Percentiles rank a stretch among this genome's conserved stretches.
Evolutionary conservation across 2,797 vertebrate species (phyloP).

Genomic region (Falco columbarius): DNA sequence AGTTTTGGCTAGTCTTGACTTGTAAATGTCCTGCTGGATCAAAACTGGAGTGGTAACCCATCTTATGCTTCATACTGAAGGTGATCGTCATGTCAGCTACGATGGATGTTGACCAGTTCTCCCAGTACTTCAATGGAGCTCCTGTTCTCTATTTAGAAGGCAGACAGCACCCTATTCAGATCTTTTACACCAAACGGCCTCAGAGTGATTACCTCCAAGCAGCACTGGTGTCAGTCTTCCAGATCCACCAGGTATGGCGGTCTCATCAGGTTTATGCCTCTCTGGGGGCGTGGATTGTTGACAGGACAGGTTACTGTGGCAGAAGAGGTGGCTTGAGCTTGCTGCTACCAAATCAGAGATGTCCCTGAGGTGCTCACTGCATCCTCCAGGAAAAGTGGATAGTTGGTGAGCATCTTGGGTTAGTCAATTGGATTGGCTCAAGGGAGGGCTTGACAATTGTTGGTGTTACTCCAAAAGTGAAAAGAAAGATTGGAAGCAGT

Average conservation of each 20-base stretch:
- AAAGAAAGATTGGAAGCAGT: background rate
- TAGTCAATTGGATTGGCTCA: background rate
- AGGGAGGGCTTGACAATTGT: background rate
- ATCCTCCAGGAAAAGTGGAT: background rate
- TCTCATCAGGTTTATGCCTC: background rate
- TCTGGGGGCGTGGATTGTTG: background rate
- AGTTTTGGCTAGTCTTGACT: background rate
- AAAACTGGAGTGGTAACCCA: background rate
- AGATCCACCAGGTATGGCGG: slow-evolving; percentile 90
- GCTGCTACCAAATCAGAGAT: background rate
- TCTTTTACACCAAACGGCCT: slow-evolving; percentile 92
- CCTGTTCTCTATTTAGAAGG: slow-evolving; percentile 96
- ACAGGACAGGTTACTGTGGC: background rate
- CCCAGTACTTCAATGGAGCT: slow-evolving; percentile 92
- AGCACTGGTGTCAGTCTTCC: slow-evolving; percentile 92
- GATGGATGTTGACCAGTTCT: slow-evolving; percentile 97
- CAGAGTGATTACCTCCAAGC: slow-evolving; percentile 96
- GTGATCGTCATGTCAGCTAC: slow-evolving; percentile 97
- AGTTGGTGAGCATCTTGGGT: background rate
- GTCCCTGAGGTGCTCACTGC: background rate
- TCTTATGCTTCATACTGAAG: slow-evolving; percentile 58
- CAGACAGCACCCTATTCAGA: slow-evolving; percentile 93
- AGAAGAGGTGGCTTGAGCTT: background rate
- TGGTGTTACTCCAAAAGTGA: background rate
- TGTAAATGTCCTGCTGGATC: background rate